Percentiles rank a stretch among this genome's conserved stretches.
Evolutionary conservation across 2,888 invertebrate genomes (phyloP).

Genomic region (Gordius sp.): DNA sequence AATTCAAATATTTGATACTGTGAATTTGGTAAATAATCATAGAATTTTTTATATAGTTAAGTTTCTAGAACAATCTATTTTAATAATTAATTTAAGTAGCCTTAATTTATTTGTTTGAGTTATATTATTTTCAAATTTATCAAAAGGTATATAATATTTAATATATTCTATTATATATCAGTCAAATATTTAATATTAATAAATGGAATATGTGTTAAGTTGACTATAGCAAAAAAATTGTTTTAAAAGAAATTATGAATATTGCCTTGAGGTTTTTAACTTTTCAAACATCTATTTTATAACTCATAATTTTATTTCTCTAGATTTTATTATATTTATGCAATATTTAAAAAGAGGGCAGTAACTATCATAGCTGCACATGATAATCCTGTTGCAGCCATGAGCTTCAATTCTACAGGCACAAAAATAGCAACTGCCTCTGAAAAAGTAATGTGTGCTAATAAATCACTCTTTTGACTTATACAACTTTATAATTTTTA

Average conservation of each 20-base stretch:
- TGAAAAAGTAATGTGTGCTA: constrained; percentile 29
- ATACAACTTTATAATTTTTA: too few relatives aligned
- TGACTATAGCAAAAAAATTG: background rate
- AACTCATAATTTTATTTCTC: background rate
- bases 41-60: too few relatives aligned
- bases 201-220: background rate
- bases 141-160: background rate
- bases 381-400: constrained; percentile 72
- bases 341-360: constrained; percentile 42
- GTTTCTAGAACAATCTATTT: too few relatives aligned
- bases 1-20: constrained; percentile 76
- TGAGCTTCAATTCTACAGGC: constrained; percentile 66
- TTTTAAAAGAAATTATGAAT: background rate
- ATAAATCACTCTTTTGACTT: too few relatives aligned
- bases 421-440: constrained; percentile 35
- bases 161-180: too few relatives aligned
- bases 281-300: background rate
- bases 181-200: background rate
- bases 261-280: background rate
- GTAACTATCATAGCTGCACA: constrained; percentile 89
- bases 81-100: too few relatives aligned
- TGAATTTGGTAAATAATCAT: constrained; percentile 43
- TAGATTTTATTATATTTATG: background rate
- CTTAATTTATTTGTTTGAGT: too few relatives aligned
- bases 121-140: too few relatives aligned